Evolutionary conservation across 1,140 invertebrate genomes (phyloP).

Genomic region (Pseudomyrmex gracilis): DNA sequence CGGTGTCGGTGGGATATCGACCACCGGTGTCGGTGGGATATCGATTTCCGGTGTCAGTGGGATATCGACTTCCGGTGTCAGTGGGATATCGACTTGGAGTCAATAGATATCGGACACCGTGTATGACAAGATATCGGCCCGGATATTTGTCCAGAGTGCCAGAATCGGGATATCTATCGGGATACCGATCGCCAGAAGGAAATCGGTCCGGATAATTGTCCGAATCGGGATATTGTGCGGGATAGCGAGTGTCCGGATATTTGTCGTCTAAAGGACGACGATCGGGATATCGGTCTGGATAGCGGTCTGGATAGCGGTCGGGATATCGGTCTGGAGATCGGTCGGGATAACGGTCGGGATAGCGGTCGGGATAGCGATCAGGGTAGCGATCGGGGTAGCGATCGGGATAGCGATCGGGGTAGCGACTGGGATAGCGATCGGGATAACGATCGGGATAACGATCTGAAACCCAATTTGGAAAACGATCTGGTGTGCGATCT

Average conservation of each 20-base stretch:
- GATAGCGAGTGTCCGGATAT: slow-evolving; percentile 79
- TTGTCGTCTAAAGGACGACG: slow-evolving; percentile 79
- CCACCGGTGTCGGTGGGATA: slow-evolving; percentile 73
- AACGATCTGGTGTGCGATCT: slow-evolving; percentile 79
- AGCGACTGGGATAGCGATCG: slow-evolving; percentile 77
- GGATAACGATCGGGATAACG: slow-evolving; percentile 83
- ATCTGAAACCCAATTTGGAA: slow-evolving; percentile 79
- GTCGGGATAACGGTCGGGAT: slow-evolving; percentile 84
- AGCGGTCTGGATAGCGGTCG: slow-evolving; percentile 81
- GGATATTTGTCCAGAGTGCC: slow-evolving; percentile 81
- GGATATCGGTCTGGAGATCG: slow-evolving; percentile 71
- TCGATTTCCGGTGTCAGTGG: slow-evolving; percentile 69
- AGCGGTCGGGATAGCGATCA: slow-evolving; percentile 69
- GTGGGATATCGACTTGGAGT: slow-evolving; percentile 59
- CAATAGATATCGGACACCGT: slow-evolving; percentile 78
- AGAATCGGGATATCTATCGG: slow-evolving; percentile 81
- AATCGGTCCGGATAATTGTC: slow-evolving; percentile 84
- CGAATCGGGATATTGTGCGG: slow-evolving; percentile 74
- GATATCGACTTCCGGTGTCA: slow-evolving; percentile 73
- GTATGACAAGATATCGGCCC: slow-evolving; percentile 80
- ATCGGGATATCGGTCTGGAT: slow-evolving; percentile 84
- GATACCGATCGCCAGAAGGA: slow-evolving; percentile 62
- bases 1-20: slow-evolving; percentile 73
- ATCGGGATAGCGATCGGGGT: slow-evolving; percentile 84
- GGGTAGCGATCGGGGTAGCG: slow-evolving; percentile 83